A percentile compares a stretch with the other conserved stretches of the same genome.
Evolutionary conservation across 2,888 invertebrate species (phyloP).

Genomic region (Drosophila mettleri): DNA sequence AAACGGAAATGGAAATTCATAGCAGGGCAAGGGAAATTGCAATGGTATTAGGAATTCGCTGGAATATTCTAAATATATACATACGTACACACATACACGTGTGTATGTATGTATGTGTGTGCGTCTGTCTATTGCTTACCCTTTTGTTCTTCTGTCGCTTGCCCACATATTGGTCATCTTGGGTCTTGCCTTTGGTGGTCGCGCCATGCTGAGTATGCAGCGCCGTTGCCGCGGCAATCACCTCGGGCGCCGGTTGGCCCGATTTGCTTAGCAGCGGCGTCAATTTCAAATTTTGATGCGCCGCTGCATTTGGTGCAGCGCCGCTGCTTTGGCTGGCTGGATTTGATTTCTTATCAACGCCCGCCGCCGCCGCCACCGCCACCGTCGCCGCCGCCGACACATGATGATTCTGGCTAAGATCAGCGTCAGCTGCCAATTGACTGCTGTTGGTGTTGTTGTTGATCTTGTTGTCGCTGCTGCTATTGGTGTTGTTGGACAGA

Average conservation of each 20-base stretch:
- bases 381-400: conserved; percentile 15
- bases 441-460: conserved; percentile 16
- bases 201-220: conserved; percentile 51
- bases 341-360: too few relatives aligned
- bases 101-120: too few relatives aligned
- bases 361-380: background rate
- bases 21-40: background rate
- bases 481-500: conserved; percentile 29
- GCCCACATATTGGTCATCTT: conserved; percentile 74
- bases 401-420: conserved; percentile 41
- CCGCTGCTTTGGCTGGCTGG: conserved; percentile 8
- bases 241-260: conserved; percentile 39
- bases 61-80: background rate
- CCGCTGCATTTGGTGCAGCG: background rate
- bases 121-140: conserved; percentile 43
- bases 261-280: conserved; percentile 37
- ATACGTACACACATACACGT: background rate
- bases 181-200: conserved; percentile 72
- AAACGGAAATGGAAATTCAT: conserved; percentile 7
- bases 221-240: conserved; percentile 39
- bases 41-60: conserved; percentile 1
- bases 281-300: conserved; percentile 35
- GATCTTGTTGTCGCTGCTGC: conserved; percentile 9
- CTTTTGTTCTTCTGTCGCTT: conserved; percentile 75
- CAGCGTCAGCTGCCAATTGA: conserved; percentile 12